phyloP scores from a whole-genome alignment of 2,113 vertebrate genomes.

The Bufo bufo region DNA sequence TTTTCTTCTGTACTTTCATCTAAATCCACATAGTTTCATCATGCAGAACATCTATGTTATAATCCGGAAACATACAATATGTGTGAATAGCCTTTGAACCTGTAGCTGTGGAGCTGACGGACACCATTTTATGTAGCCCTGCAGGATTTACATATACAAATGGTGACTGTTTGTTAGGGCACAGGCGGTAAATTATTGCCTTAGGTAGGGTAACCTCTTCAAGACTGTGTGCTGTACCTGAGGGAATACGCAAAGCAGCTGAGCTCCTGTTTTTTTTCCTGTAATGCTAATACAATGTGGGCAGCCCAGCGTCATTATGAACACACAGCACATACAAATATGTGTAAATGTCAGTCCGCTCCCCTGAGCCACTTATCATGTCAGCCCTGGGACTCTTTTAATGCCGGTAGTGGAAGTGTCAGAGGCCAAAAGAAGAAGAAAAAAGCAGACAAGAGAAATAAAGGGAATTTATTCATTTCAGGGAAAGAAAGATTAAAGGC shows the following conservation, averaged over 20 bases:
- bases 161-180: conserved; percentile 59
- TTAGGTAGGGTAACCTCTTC: conserved; percentile 50
- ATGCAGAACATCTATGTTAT: no score
- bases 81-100: conserved; percentile 74
- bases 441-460: conserved; percentile 10
- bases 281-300: conserved; percentile 41
- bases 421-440: conserved; percentile 6
- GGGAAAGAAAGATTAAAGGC: not conserved
- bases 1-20: no score
- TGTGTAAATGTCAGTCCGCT: conserved; percentile 45
- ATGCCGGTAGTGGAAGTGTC: conserved; percentile 43
- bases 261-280: conserved; percentile 48
- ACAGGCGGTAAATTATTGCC: conserved; percentile 46
- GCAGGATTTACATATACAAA: conserved; percentile 70
- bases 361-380: conserved; percentile 37
- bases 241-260: conserved; percentile 53
- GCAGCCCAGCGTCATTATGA: conserved; percentile 43
- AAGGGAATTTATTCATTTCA: conserved; percentile 19
- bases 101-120: conserved; percentile 92
- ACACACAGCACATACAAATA: conserved; percentile 52
- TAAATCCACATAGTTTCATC: no score
- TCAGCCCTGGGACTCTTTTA: conserved; percentile 19
- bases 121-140: conserved; percentile 81
- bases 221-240: conserved; percentile 23
- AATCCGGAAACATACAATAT: no score